Evolutionary conservation across 2,888 invertebrate genomes (phyloP).

Genomic region (Dynastes hyllus): DNA sequence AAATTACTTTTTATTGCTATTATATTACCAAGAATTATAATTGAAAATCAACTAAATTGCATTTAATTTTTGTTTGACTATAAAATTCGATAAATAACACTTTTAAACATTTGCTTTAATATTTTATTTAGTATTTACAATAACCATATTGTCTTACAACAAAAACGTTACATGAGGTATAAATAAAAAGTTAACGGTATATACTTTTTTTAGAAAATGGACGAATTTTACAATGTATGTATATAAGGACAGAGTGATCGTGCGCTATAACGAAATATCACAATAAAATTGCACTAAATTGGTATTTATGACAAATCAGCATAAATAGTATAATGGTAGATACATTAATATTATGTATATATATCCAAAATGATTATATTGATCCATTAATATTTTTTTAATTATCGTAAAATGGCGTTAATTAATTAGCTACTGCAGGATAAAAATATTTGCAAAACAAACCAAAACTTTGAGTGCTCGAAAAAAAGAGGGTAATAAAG

Average conservation of each 20-base stretch:
- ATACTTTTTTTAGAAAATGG: conserved; percentile 37
- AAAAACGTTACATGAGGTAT: conserved; percentile 24
- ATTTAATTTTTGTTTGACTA: too few species aligned
- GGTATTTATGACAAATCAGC: conserved; percentile 8
- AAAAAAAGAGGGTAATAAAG: too few species aligned
- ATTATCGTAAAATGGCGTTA: too few species aligned
- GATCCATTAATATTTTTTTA: too few species aligned
- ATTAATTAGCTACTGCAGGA: not conserved
- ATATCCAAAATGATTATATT: conserved; percentile 16
- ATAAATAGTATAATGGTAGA: not conserved
- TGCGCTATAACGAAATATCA: conserved; percentile 28
- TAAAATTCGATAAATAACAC: not conserved
- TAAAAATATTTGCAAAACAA: not conserved
- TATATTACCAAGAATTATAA: too few species aligned
- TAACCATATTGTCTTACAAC: conserved; percentile 34
- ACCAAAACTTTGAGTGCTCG: too few species aligned
- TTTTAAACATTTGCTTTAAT: conserved; percentile 28
- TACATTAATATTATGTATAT: not conserved
- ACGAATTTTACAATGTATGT: conserved; percentile 31
- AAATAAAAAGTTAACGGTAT: conserved; percentile 34
- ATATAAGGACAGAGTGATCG: conserved; percentile 36
- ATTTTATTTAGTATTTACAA: conserved; percentile 26
- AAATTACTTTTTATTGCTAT: too few species aligned
- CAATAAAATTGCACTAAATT: conserved; percentile 44
- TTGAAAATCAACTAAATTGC: too few species aligned